Conservation (phyloP, 2,113 vertebrate species). For the Panthera tigris region DNA sequence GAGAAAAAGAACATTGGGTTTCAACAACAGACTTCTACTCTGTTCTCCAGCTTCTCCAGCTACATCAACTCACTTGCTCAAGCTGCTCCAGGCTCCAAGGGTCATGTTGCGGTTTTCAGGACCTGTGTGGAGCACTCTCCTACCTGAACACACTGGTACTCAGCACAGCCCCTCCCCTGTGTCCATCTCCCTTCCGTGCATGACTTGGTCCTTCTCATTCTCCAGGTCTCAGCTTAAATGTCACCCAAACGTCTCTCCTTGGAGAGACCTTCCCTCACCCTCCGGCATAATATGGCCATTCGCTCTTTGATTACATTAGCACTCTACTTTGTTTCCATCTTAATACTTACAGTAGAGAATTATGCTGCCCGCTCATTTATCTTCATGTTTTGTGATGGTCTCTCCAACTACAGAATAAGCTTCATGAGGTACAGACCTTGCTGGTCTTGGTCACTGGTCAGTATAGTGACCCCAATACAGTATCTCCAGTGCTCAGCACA, state of each 20-base stretch:
- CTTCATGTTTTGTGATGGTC: neutral
- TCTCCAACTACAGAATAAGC: neutral
- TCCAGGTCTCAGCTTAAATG: neutral
- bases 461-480: fast-evolving
- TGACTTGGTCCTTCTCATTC: neutral
- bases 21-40: neutral
- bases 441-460: neutral
- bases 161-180: fast-evolving
- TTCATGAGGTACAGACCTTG: neutral
- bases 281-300: neutral
- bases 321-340: neutral
- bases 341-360: neutral
- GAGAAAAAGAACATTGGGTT: neutral
- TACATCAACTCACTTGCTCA: fast-evolving
- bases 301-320: neutral
- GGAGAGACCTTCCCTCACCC: neutral
- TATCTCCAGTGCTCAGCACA: too few species aligned
- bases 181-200: neutral
- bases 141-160: too few species aligned
- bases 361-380: neutral
- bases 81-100: fast-evolving
- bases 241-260: neutral
- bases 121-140: fast-evolving
- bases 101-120: too few species aligned
- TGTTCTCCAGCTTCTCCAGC: neutral